Evolutionary conservation across 1,140 invertebrate species (phyloP), one percentile per base, ranked within the genome.

Genomic region (Leguminivora glycinivorella): DNA sequence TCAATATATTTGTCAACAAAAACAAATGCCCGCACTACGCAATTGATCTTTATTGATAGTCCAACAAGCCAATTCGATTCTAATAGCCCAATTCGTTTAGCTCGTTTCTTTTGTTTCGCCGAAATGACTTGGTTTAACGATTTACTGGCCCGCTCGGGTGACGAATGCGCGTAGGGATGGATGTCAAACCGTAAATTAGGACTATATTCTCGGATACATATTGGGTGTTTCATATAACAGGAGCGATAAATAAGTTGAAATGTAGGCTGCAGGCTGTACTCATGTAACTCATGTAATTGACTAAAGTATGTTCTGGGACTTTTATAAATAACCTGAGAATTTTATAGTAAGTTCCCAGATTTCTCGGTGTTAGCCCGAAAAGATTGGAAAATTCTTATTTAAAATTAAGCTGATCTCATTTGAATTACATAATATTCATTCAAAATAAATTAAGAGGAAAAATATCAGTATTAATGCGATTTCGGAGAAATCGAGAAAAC

Each of bases 81-180:
- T n/a, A 52, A 52, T 22, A 52, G 47, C 47, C 47, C 47, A 52
- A 52, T 52, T 52, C 47, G 19, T 52, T 52, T 22, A 52, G 58
- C 58, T 63, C 26, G 25, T 63, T 63, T 63, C 58, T 63, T 63
- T 63, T 63, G 58, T 63, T 63, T 63, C 26, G 58, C 26, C 58
- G 58, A 63, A 63, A 31, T 34, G 58, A 63, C 58, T 63, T 63
- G 31, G 58, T 63, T 63, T 63, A 63, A 63, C 58, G 58, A 63
- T 63, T 63, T 63, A 63, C 58, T 26, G 58, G 25, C 17, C 34
- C 58, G 26, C 31, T 63, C 58, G 26, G 9, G 58, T 63, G 58
- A 63, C 58, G 58, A 63, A 63, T 63, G 58, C 25, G 25, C n/a
- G 58, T 63, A 34, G 25, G 58, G 26, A 4, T 63, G 29, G 19